Percentiles rank a stretch among this genome's conserved stretches.
Conservation (phyloP, 2,888 invertebrate genomes). For the Anaspis maculata region DNA sequence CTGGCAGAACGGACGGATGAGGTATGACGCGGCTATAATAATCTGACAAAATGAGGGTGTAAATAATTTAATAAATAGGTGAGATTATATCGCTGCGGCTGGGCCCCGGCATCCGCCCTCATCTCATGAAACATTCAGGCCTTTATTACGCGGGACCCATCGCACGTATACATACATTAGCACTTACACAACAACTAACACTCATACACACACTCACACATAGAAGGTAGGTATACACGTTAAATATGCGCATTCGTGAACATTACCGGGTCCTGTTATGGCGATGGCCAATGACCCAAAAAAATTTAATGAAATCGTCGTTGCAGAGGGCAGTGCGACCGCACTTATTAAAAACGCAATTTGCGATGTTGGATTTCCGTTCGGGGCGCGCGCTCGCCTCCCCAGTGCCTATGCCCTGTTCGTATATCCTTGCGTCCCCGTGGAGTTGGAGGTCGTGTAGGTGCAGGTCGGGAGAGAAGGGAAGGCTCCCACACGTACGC, state of each 20-base stretch:
- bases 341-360: too few relatives aligned
- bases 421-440: too few relatives aligned
- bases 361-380: too few relatives aligned
- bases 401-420: too few relatives aligned
- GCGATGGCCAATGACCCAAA: slow-evolving; percentile 4
- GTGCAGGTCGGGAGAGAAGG: too few relatives aligned
- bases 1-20: not conserved
- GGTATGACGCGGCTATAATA: slow-evolving; percentile 15
- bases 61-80: slow-evolving; percentile 23
- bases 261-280: too few relatives aligned
- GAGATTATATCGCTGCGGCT: slow-evolving; percentile 17
- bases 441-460: too few relatives aligned
- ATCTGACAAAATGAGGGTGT: slow-evolving; percentile 21
- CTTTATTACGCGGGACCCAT: slow-evolving; percentile 16
- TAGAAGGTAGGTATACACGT: too few relatives aligned
- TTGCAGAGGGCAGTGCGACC: too few relatives aligned
- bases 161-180: slow-evolving; percentile 19
- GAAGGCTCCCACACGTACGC: too few relatives aligned
- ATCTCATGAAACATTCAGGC: slow-evolving; percentile 21
- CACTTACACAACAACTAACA: slow-evolving; percentile 10
- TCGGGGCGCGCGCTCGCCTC: too few relatives aligned
- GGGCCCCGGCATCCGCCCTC: slow-evolving; percentile 11
- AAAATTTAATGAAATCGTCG: slow-evolving; percentile 7
- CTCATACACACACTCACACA: slow-evolving; percentile 4
- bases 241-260: too few relatives aligned